Evolutionary conservation across 2,888 invertebrate genomes (phyloP).

Genomic region (Julus scanicus): DNA sequence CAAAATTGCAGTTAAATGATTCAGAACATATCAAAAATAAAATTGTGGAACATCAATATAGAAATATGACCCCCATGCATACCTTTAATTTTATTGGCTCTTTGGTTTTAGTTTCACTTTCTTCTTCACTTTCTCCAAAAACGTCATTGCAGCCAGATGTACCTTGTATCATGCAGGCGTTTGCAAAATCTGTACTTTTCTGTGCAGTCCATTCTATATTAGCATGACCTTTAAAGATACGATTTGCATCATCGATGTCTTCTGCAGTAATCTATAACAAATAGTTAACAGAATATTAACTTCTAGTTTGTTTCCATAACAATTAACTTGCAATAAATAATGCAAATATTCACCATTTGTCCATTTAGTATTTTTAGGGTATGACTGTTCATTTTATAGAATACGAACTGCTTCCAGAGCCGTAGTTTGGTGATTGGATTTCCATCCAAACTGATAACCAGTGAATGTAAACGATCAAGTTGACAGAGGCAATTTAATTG

Average conservation of each 20-base stretch:
- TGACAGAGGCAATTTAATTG: not conserved
- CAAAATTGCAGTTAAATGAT: not conserved
- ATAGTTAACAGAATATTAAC: not conserved
- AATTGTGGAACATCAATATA: not conserved
- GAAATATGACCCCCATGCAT: not conserved
- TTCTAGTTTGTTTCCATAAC: not conserved
- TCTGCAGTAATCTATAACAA: not conserved
- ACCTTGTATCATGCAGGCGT: not conserved
- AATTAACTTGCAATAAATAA: not conserved
- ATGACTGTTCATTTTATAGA: constrained; percentile 7
- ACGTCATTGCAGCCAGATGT: not conserved
- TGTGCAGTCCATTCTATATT: constrained; percentile 37
- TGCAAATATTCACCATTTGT: not conserved
- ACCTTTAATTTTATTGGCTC: constrained; percentile 26
- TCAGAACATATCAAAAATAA: not conserved
- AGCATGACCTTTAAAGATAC: constrained; percentile 4
- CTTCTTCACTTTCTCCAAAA: constrained; percentile 29
- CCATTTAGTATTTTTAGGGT: not conserved
- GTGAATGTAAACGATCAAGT: constrained; percentile 17
- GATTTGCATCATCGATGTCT: constrained; percentile 19
- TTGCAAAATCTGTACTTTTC: not conserved
- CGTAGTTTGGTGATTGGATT: not conserved
- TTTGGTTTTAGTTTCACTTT: not conserved
- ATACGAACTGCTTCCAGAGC: not conserved
- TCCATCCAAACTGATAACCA: constrained; percentile 13